Conservation (phyloP, 2,888 invertebrate species). For the Apodemia hepburni region DNA sequence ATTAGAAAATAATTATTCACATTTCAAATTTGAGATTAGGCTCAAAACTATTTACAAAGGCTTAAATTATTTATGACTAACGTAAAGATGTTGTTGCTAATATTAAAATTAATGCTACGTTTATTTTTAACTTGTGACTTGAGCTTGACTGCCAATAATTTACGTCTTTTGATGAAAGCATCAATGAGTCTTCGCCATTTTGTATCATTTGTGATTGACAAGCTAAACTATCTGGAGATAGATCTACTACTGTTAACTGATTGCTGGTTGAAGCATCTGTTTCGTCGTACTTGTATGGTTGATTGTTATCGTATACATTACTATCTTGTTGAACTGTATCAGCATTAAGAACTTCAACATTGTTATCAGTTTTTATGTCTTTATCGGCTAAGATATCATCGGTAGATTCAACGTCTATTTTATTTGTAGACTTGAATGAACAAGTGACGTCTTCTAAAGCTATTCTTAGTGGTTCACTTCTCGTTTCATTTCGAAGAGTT, state of each 20-base stretch:
- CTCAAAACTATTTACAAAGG: conserved; percentile 10
- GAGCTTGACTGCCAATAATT: conserved; percentile 57
- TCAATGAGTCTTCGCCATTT: conserved; percentile 64
- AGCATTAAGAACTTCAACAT: conserved; percentile 43
- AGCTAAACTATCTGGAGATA: conserved; percentile 52
- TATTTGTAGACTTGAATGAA: conserved; percentile 38
- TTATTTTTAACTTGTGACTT: conserved; percentile 41
- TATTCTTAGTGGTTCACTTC: conserved; percentile 83
- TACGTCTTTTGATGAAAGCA: conserved; percentile 69
- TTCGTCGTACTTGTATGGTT: conserved; percentile 47
- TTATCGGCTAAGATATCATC: conserved; percentile 29
- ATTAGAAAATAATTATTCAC: conserved; percentile 28
- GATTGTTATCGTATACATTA: conserved; percentile 48
- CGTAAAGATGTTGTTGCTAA: conserved; percentile 37
- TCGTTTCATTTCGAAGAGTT: conserved; percentile 86
- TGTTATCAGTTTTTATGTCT: conserved; percentile 38
- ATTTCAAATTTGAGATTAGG: conserved; percentile 1
- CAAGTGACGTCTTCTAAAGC: conserved; percentile 87
- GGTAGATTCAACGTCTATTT: conserved; percentile 34
- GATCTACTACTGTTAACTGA: conserved; percentile 52
- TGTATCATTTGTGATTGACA: conserved; percentile 52
- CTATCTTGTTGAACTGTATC: conserved; percentile 45
- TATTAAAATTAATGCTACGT: conserved; percentile 41
- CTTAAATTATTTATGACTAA: conserved; percentile 17
- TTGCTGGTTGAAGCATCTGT: conserved; percentile 45